Base-by-base conservation (phyloP, 2,888 invertebrate species). In the Deroplatys truncata region DNA sequence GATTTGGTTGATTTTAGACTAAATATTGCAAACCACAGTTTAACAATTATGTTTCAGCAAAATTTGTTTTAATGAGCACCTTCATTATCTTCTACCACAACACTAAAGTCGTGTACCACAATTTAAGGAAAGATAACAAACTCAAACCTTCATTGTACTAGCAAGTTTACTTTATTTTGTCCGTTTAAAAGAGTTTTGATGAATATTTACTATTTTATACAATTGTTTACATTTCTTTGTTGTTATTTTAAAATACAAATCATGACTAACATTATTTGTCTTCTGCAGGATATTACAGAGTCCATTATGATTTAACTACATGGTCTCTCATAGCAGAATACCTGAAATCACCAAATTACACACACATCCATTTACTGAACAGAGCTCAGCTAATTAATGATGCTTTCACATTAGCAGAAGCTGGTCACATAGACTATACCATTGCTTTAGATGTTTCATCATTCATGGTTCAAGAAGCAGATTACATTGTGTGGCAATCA, bases 361-460 rank as follows among this genome's bases (percentile, higher is more conserved):
- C 92, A 0, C 92, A 92, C 28, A 95, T 98, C 86, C 95, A 97
- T n/a, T 93, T 94, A 4, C 94, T 97, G 89, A 98, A 97, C 92
- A 94, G 98, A 82, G 98, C 97, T 0, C 97, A 98, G 92, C 94
- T 99, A 28, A 94, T 99, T 85, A 96, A 97, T 88, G 98, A 98
- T 93, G 95, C 96, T 0, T 43, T 85, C 16, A n/a, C 16, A 15
- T 31, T 85, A 56, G 85, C 85, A 13, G 4, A 49, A n/a, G 49
- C 43, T 20, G 85, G 49, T n/a, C 7, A n/a, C 10, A 10, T 85
- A n/a, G 43, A 85, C 85, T 85, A 85, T 35, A 85, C 85, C 10
- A n/a, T n/a, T 49, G 49, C 85, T n/a, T n/a, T 85, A 16, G 85
- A 85, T 13, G 15, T 85, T n/a, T n/a, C 28, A n/a, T n/a, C 49